phyloP scores from a whole-genome alignment of 2,888 invertebrate species.

The Empis livida region DNA sequence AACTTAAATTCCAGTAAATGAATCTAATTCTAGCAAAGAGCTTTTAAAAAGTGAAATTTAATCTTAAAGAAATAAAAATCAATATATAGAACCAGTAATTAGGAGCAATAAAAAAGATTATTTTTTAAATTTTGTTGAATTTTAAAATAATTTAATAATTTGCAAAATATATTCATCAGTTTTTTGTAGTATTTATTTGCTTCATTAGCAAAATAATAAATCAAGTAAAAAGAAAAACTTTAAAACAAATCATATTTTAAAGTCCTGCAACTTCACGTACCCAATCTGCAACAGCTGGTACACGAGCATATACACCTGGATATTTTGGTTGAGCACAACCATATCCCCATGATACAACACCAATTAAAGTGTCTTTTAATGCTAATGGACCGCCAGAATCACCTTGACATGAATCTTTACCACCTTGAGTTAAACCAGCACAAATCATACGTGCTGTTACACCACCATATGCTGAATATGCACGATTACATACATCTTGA shows the following conservation, averaged over 20 bases:
- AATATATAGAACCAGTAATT: no score
- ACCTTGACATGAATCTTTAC: conserved; percentile 32
- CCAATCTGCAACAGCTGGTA: conserved; percentile 19
- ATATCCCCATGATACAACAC: conserved; percentile 33
- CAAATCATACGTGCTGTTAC: conserved; percentile 28
- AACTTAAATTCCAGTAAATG: no score
- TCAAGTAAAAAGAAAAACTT: no score
- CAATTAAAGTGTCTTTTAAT: conserved; percentile 19
- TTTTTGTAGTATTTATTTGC: no score
- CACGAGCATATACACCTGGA: conserved; percentile 30
- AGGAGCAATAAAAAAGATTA: no score
- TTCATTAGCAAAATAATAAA: no score
- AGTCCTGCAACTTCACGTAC: conserved; percentile 11
- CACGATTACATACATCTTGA: conserved; percentile 18
- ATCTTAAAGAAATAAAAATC: no score
- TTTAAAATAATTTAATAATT: no score
- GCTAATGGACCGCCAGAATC: conserved; percentile 35
- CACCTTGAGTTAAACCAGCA: conserved; percentile 18
- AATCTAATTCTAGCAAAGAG: no score
- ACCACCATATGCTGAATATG: conserved; percentile 19
- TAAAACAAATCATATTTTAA: conserved; percentile 7
- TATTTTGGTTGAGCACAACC: conserved; percentile 25
- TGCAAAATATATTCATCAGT: no score
- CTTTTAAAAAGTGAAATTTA: no score
- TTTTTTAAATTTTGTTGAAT: no score